Conservation (phyloP, 2,797 vertebrate species). For the Hemibagrus guttatus region DNA sequence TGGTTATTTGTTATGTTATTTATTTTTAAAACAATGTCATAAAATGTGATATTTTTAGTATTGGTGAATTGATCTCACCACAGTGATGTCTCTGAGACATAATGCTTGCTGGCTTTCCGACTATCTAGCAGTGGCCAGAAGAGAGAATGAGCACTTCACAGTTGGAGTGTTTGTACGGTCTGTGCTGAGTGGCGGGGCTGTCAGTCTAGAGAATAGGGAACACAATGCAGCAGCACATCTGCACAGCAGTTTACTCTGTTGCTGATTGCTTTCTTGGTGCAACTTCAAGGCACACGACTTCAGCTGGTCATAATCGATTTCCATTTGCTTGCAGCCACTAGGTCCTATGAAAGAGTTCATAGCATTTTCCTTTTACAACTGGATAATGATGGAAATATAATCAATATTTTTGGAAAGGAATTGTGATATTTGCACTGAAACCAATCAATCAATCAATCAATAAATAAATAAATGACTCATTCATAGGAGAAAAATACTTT, state of each 20-base stretch:
- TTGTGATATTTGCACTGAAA: neutral
- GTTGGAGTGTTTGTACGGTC: neutral
- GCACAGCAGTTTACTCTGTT: neutral
- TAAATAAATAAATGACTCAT: neutral
- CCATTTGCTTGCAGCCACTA: neutral
- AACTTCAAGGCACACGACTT: neutral
- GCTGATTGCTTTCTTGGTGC: conserved; percentile 17
- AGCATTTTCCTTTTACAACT: neutral
- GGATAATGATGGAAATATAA: neutral
- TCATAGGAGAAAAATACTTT: neutral
- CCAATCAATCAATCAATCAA: too few species aligned
- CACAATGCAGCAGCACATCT: conserved; percentile 4
- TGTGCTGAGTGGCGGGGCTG: neutral
- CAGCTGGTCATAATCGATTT: conserved; percentile 17
- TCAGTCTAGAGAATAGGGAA: neutral
- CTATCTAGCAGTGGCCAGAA: neutral
- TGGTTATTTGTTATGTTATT: neutral
- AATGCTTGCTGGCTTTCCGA: neutral
- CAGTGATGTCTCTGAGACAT: neutral
- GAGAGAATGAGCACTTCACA: too few species aligned
- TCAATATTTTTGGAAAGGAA: neutral
- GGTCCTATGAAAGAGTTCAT: neutral
- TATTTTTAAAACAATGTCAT: too few species aligned
- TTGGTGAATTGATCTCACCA: neutral
- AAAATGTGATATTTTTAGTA: neutral